Conservation (phyloP, 2,888 invertebrate species). For the Zelleria hepariella region DNA sequence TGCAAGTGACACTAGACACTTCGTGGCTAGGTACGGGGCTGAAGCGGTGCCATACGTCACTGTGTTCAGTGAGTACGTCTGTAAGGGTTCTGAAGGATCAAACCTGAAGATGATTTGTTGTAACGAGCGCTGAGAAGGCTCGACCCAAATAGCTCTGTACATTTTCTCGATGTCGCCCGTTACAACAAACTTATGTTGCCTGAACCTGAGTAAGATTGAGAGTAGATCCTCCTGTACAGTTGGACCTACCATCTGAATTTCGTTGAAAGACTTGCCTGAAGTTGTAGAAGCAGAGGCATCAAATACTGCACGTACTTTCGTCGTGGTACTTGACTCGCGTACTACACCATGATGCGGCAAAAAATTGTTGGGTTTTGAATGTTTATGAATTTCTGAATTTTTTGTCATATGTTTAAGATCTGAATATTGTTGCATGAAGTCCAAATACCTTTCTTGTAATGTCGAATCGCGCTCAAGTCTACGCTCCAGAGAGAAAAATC, state of each 20-base stretch:
- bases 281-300: slow-evolving; percentile 9
- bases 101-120: slow-evolving; percentile 8
- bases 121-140: neutral
- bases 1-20: slow-evolving; percentile 10
- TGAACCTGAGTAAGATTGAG: neutral
- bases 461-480: neutral
- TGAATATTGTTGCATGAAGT: slow-evolving; percentile 5
- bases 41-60: slow-evolving; percentile 18
- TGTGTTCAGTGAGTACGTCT: slow-evolving; percentile 14
- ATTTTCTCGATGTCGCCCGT: slow-evolving; percentile 5
- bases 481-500: slow-evolving; percentile 4
- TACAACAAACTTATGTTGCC: slow-evolving; percentile 3
- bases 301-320: slow-evolving; percentile 8
- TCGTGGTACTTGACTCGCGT: slow-evolving; percentile 11
- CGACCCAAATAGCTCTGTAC: slow-evolving; percentile 1
- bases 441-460: neutral
- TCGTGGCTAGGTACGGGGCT: slow-evolving; percentile 7
- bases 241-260: slow-evolving; percentile 13
- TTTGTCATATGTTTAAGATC: slow-evolving; percentile 2
- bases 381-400: neutral
- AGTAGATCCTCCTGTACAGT: slow-evolving; percentile 15
- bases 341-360: slow-evolving; percentile 16
- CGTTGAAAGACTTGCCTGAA: slow-evolving; percentile 13
- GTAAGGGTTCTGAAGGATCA: slow-evolving; percentile 2
- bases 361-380: neutral